These are phyloP conservation scores for Nomada goodeniana DNA, from an alignment of 2,888 invertebrate species.

Conservation along the genomic window DNA sequence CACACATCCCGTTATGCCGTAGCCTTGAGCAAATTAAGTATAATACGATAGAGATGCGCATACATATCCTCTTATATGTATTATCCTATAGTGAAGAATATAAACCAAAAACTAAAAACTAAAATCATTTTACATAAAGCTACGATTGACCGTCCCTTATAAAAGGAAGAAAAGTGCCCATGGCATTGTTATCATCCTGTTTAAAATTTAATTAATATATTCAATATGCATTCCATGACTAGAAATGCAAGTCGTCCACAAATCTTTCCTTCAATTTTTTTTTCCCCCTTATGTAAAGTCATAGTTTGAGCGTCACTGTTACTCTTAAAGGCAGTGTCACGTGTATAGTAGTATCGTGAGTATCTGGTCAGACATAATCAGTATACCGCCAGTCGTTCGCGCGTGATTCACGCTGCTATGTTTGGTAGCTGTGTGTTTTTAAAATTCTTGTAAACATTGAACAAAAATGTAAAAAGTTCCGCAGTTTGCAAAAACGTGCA, in stretches of 20 bases:
- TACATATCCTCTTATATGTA: background rate
- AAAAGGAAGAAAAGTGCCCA: too few species aligned
- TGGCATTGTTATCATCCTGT: too few species aligned
- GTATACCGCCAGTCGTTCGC: conserved; percentile 36
- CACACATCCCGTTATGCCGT: background rate
- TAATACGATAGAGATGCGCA: background rate
- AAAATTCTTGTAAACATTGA: background rate
- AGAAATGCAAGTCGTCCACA: too few species aligned
- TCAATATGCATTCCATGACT: too few species aligned
- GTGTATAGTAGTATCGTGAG: conserved; percentile 26
- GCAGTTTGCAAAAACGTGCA: background rate
- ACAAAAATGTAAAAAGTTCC: conserved; percentile 10
- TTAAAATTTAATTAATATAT: too few species aligned
- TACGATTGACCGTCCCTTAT: too few species aligned
- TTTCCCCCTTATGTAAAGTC: background rate
- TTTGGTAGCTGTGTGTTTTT: background rate
- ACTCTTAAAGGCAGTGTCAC: conserved; percentile 30
- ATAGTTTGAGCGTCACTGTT: conserved; percentile 9
- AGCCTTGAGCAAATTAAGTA: background rate
- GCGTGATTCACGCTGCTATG: conserved; percentile 16
- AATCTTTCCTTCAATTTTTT: too few species aligned
- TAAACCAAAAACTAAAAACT: too few species aligned
- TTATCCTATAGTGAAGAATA: background rate
- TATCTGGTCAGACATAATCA: conserved; percentile 45
- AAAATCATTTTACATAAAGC: too few species aligned